A percentile compares a stretch with the other conserved stretches of the same genome.
These are phyloP conservation scores for Holothuria glaberrima DNA, from an alignment of 35 echinoderm and acorn worm genomes.

Conservation along the genomic window DNA sequence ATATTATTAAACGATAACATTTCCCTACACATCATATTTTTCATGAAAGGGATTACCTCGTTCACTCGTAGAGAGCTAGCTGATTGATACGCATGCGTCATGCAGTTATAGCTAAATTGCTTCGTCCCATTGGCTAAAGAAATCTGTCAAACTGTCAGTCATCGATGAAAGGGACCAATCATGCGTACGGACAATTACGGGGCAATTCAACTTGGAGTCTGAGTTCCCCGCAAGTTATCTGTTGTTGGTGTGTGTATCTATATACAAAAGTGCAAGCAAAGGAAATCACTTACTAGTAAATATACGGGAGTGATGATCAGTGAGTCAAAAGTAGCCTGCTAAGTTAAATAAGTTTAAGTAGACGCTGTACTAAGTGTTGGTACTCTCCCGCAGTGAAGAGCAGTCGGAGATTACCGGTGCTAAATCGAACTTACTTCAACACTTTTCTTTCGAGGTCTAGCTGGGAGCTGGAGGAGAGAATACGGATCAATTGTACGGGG, in stretches of 20 bases:
- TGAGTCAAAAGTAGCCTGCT: constrained; percentile 49
- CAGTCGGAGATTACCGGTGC: constrained; percentile 39
- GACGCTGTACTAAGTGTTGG: constrained; percentile 62
- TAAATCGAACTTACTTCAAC: constrained; percentile 20
- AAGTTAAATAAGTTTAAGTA: constrained; percentile 47
- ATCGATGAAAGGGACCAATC: constrained; percentile 73
- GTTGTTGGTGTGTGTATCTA: constrained; percentile 56
- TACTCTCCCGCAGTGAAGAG: constrained; percentile 39
- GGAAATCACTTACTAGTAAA: constrained; percentile 53
- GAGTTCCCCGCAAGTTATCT: constrained; percentile 18
- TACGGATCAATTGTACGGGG: constrained; percentile 44
- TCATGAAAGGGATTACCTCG: not conserved
- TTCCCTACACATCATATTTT: not conserved
- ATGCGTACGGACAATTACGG: constrained; percentile 79
- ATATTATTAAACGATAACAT: not conserved
- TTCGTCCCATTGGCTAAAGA: constrained; percentile 72
- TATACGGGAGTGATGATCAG: constrained; percentile 26
- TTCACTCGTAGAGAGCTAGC: not conserved
- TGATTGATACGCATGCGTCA: constrained; percentile 67
- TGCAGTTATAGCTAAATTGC: constrained; percentile 68
- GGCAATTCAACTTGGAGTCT: constrained; percentile 71
- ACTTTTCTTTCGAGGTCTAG: constrained; percentile 47
- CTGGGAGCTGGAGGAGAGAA: constrained; percentile 43
- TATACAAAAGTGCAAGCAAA: constrained; percentile 48
- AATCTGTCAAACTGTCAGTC: constrained; percentile 75